Base-by-base conservation (phyloP, 2,888 invertebrate species). In the Drosophila pseudotakahashii region DNA sequence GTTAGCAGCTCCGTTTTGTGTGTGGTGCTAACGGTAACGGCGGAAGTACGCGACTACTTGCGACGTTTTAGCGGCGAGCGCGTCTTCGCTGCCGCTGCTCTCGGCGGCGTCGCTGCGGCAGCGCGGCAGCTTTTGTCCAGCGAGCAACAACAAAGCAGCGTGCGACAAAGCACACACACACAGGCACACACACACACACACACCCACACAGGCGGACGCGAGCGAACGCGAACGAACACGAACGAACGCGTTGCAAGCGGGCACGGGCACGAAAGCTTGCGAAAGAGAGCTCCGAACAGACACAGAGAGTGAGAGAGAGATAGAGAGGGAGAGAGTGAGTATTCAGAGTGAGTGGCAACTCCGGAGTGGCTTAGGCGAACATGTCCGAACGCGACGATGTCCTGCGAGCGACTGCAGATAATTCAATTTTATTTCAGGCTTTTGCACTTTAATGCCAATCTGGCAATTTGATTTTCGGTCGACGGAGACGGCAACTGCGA, bases 391-490 rank as follows among this genome's bases (percentile, higher is more conserved):
- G 75, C 88, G 86, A 82, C 83, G 78, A 81, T 82, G 82, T 85
- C 89, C 86, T 88, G 78, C 78, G 78, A 84, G 72, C 72, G 72
- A 72, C 72, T 88, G 82, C 78, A 87, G 88, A 89, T 90, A 90
- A 91, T 90, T 91, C 90, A 90, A 90, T 91, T 90, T 91, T 87
- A 90, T 91, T 90, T 90, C 85, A 86, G 88, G 86, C 83, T 85
- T 90, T 90, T 90, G 88, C 89, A 89, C 90, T 89, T 90, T 89
- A 89, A 90, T 90, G 90, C 90, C 90, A 90, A 90, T 87, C 90
- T 88, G 74, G 79, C 89, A 85, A 90, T 90, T 89, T 89, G 90
- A 90, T 89, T 89, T 89, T 80, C 47, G 87, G 85, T 68, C 62
- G 55, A 19, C 16, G 62, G 19, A 19, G 19, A 19, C 19, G 73